These are phyloP conservation scores for Pollimyrus isidori DNA, from an alignment of 2,113 vertebrate genomes.

Conservation along the genomic window DNA sequence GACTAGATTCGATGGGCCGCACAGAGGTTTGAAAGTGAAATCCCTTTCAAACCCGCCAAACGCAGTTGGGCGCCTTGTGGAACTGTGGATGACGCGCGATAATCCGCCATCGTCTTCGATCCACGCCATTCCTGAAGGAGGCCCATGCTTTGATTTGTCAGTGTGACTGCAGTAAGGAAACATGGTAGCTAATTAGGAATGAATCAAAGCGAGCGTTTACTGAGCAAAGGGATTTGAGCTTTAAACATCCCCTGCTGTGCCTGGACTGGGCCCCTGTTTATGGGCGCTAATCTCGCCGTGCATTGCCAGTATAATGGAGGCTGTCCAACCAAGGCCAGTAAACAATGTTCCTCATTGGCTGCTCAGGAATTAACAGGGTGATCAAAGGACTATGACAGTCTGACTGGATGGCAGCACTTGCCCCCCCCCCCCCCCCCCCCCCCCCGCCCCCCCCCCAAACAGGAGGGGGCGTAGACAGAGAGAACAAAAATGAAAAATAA, in stretches of 20 bases:
- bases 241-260: slow-evolving; percentile 12
- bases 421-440: not conserved
- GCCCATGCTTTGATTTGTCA: not conserved
- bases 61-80: not conserved
- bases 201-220: slow-evolving; percentile 10
- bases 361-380: not conserved
- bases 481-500: too few species aligned
- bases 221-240: not conserved
- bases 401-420: not conserved
- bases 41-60: not conserved
- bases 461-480: too few species aligned
- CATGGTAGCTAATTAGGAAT: slow-evolving; percentile 14
- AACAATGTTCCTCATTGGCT: not conserved
- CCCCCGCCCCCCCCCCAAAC: too few species aligned
- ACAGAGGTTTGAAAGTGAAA: not conserved
- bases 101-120: not conserved
- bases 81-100: not conserved
- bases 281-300: not conserved
- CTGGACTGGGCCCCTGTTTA: not conserved
- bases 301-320: not conserved
- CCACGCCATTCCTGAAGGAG: not conserved
- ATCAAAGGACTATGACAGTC: not conserved
- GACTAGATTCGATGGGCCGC: not conserved
- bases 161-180: not conserved
- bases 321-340: not conserved